phyloP scores from a whole-genome alignment of 2,113 vertebrate genomes.

The Gnathonemus echidnorhynchus region DNA sequence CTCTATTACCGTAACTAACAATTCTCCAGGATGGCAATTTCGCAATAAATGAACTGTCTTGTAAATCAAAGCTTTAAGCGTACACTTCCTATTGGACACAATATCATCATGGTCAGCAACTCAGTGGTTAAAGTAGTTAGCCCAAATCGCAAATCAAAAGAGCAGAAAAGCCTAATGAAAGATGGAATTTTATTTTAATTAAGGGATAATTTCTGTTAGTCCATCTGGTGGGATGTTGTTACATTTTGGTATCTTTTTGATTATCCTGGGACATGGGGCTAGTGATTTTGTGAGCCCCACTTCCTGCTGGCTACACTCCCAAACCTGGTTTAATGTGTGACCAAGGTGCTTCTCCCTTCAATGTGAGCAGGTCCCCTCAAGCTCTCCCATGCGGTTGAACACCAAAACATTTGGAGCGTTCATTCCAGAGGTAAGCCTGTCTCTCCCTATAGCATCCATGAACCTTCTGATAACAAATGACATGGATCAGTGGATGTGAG shows the following conservation, averaged over 20 bases:
- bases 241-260: too few relatives aligned
- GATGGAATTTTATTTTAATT: too few relatives aligned
- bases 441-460: not conserved
- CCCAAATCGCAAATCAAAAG: not conserved
- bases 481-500: not conserved
- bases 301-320: not conserved
- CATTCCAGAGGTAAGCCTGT: constrained; percentile 51
- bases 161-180: not conserved
- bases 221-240: too few relatives aligned
- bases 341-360: not conserved
- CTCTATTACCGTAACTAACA: not conserved
- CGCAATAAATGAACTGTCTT: not conserved
- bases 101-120: not conserved
- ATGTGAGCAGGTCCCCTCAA: constrained; percentile 49
- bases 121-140: not conserved
- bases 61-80: not conserved
- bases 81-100: not conserved
- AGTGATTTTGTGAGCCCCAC: too few relatives aligned
- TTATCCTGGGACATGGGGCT: too few relatives aligned
- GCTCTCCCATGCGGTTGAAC: constrained; percentile 54
- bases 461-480: not conserved
- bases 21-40: not conserved
- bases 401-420: constrained; percentile 52
- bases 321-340: not conserved
- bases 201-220: too few relatives aligned